phyloP scores from a whole-genome alignment of 2,888 invertebrate genomes.

The Meiosimyza decipiens region DNA sequence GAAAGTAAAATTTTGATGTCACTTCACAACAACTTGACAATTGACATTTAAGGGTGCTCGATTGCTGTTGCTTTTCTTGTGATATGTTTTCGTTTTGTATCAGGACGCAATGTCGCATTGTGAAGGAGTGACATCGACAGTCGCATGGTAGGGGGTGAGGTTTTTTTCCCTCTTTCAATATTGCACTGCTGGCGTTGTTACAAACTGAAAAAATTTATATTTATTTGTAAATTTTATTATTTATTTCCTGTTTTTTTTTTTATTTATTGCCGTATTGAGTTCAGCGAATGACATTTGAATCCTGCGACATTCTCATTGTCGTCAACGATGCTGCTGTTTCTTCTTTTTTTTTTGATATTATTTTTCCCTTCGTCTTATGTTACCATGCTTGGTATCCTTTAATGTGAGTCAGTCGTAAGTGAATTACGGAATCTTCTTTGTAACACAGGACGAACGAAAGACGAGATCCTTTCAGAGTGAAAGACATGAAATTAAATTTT shows the following conservation, averaged over 20 bases:
- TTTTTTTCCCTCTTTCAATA: too few species aligned
- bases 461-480: conserved; percentile 47
- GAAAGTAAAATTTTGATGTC: conserved; percentile 29
- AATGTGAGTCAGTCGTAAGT: conserved; percentile 14
- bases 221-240: conserved; percentile 4
- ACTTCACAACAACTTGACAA: conserved; percentile 13
- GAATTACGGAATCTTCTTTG: conserved; percentile 26
- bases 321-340: neutral
- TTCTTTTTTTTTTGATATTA: neutral
- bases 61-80: conserved; percentile 2
- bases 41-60: conserved; percentile 28
- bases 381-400: neutral
- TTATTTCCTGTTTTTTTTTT: neutral
- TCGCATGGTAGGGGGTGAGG: too few species aligned
- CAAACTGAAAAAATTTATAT: too few species aligned
- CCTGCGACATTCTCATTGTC: neutral
- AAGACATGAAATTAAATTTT: conserved; percentile 63
- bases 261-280: conserved; percentile 12
- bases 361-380: neutral
- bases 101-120: neutral
- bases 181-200: neutral
- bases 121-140: conserved; percentile 8
- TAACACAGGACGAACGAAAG: conserved; percentile 32
- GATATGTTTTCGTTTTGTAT: conserved; percentile 1
- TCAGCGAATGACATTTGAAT: conserved; percentile 29